A percentile compares a stretch with the other conserved stretches of the same genome.
phyloP scores from a whole-genome alignment of 2,888 invertebrate species.

The Embidobia sp. region DNA sequence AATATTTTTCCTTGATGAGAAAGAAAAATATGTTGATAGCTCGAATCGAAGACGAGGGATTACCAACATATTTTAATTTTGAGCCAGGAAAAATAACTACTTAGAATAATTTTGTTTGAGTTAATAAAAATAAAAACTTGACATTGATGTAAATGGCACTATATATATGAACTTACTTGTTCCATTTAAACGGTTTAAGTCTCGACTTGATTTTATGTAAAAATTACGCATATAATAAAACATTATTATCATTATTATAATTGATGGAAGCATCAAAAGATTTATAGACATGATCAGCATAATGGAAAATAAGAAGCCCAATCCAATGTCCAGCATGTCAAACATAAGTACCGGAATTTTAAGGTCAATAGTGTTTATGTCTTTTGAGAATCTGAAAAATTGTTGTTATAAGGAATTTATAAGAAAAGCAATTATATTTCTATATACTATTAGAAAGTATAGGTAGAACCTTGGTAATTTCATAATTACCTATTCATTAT shows the following conservation, averaged over 20 bases:
- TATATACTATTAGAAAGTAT: too few species aligned
- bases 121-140: too few species aligned
- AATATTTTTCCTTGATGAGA: too few species aligned
- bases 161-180: conserved; percentile 75
- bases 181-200: conserved; percentile 21
- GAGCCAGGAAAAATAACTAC: too few species aligned
- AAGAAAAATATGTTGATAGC: too few species aligned
- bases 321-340: conserved; percentile 87
- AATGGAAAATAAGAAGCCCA: conserved; percentile 66
- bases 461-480: too few species aligned
- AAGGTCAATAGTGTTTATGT: conserved; percentile 88
- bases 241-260: conserved; percentile 85
- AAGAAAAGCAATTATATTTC: too few species aligned
- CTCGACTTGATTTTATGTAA: conserved; percentile 86
- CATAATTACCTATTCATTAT: conserved; percentile 88
- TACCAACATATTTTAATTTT: too few species aligned
- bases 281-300: conserved; percentile 89
- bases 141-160: too few species aligned
- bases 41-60: too few species aligned
- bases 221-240: conserved; percentile 89
- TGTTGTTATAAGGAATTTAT: too few species aligned
- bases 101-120: too few species aligned
- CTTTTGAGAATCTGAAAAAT: conserved; percentile 90
- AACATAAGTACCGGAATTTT: conserved; percentile 84
- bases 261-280: conserved; percentile 85